Base-by-base conservation (phyloP, 2,888 invertebrate genomes). In the Chironomus tentans region DNA sequence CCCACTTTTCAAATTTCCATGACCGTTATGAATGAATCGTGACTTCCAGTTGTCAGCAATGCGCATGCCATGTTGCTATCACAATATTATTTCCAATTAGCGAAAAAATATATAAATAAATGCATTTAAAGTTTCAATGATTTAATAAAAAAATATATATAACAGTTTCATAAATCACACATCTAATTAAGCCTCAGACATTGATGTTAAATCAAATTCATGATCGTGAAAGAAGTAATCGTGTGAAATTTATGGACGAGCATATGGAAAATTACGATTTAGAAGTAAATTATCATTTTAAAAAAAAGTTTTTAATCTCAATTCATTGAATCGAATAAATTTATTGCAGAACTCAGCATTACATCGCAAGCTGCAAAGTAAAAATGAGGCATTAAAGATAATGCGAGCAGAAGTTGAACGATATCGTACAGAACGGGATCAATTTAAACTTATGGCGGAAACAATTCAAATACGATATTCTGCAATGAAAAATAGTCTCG, bases 301-400 rank as follows among this genome's bases (percentile, higher is more conserved):
- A 50, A 56, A 18, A 24, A 13, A 13, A 12, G 10, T 24, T 3
- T 4, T 15, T 10, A 70, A 47, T 15, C 21, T 24, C n/a, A 7
- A 47, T 21, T 65, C 46, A 38, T 13, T 13, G 7, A 48, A 68
- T n/a, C n/a, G 7, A 21, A 77, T 70, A 81, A 24, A 75, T 62
- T 56, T 48, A 75, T 78, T 78, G 75, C 81, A 90, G 89, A 88
- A 88, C 79, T 87, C 87, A 10, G 89, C 88, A 2, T 82, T 90
- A 18, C 88, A 88, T 80, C 88, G 91, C 78, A 93, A 93, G 82
- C 84, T 94, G 28, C 90, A 92, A 80, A 91, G 93, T 80, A 94
- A 95, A 83, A 87, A 91, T 73, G 93, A 94, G 83, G 94, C 94
- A 2, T 82, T 95, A 50, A 85, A 90, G n/a, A 91, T 93, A 77